These are phyloP conservation scores for Sebastolobus alascanus DNA, from an alignment of 2,797 vertebrate species.

Conservation along the genomic window DNA sequence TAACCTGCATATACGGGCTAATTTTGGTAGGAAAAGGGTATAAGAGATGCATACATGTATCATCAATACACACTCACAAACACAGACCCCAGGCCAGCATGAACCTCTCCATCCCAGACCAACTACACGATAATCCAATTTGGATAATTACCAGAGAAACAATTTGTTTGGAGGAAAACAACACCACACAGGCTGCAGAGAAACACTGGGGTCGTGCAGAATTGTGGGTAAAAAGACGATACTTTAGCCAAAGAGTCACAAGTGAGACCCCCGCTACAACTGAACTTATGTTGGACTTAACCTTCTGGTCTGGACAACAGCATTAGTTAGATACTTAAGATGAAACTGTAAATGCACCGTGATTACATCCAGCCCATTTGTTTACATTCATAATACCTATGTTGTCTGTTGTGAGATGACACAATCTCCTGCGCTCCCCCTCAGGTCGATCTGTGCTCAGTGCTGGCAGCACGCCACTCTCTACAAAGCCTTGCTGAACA, in stretches of 20 bases:
- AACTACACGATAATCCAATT: slow-evolving; percentile 32
- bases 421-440: slow-evolving; percentile 6
- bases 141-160: slow-evolving; percentile 16
- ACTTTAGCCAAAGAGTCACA: background rate
- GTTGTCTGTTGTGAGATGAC: slow-evolving; percentile 20
- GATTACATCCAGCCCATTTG: background rate
- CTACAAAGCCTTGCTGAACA: slow-evolving; percentile 33
- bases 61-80: background rate
- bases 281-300: background rate
- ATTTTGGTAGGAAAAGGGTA: too few species aligned
- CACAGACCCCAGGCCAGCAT: background rate
- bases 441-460: slow-evolving; percentile 36
- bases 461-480: slow-evolving; percentile 30
- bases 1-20: too few species aligned
- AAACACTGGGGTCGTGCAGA: background rate
- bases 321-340: background rate
- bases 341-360: background rate
- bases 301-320: background rate
- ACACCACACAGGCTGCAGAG: background rate
- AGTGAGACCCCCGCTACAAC: background rate
- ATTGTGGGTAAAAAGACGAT: background rate
- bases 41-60: too few species aligned
- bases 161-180: slow-evolving; percentile 23
- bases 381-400: background rate
- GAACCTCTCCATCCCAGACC: slow-evolving; percentile 9